Evolutionary conservation across 92 coral and sea anemone genomes (phyloP), one percentile per base, ranked within the genome.

Genomic region (Phenganax subtilis): DNA sequence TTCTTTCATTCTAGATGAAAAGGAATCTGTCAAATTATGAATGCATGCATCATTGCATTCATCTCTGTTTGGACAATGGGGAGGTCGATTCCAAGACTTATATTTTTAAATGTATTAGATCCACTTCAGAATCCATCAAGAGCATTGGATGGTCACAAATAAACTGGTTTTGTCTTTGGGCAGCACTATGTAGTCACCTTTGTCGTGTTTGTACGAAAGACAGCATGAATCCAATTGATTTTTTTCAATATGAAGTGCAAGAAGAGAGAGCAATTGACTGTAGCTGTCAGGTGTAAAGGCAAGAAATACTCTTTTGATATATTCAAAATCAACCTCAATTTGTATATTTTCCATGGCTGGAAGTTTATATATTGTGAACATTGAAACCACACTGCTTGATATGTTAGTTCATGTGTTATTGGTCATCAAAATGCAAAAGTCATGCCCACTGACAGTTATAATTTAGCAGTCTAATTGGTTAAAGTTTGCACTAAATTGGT

Each of bases 161-260:
- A 80, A 58, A 61, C 84, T 29, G 10, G 51, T 0, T 7, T 71
- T 29, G 65, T 80, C 84, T 28, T 64, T 54, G 14, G 55, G 55
- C 75, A 80, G 55, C 12, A 80, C 75, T 6, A 80, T 61, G 58
- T 47, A 63, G 3, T 64, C 75, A 6, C 75, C 75, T 80, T 66
- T 75, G 55, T 64, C 75, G 9, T 64, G 64, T 80, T 64, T 56
- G 12, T 79, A 60, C 56, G 12, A 59, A 30, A 80, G 53, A 58
- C 68, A 53, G 20, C 53, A 61, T 57, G 59, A 58, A 44, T 54
- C 71, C 12, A 28, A 27, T 56, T 57, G 10, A 27, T 11, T 60
- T 20, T 55, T 77, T 8, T 64, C 30, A 20, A 64, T 44, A 17
- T 64, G 70, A 11, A 44, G 0, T 14, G 16, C 7, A 7, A 20